These are phyloP conservation scores for Apistogramma diplotaenia DNA, from an alignment of 2,113 vertebrate genomes.

Conservation along the genomic window DNA sequence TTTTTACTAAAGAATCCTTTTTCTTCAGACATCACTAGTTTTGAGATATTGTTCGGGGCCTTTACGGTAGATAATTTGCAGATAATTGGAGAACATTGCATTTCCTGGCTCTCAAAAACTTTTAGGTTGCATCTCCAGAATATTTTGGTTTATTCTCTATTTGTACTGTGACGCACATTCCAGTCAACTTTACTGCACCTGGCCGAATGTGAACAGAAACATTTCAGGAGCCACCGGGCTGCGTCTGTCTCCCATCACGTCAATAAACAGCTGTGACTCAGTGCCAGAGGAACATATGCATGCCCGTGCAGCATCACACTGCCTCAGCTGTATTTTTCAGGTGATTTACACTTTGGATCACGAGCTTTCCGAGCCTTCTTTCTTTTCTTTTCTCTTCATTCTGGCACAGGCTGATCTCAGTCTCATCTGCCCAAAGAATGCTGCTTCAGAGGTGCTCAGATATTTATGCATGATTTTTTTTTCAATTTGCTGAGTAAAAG, in stretches of 20 bases:
- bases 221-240: neutral
- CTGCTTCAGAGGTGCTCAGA: neutral
- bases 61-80: neutral
- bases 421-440: neutral
- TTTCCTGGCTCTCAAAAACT: neutral
- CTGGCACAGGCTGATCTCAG: neutral
- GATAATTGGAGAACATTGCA: neutral
- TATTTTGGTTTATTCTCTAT: neutral
- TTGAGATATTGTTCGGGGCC: neutral
- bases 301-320: neutral
- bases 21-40: neutral
- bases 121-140: neutral
- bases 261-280: neutral
- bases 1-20: neutral
- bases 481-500: neutral
- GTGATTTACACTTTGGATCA: too few species aligned
- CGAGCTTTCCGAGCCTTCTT: neutral
- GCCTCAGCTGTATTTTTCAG: neutral
- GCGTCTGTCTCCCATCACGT: neutral
- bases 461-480: neutral
- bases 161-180: neutral
- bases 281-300: neutral
- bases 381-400: neutral
- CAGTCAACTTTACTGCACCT: neutral
- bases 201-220: neutral